Evolutionary conservation across 2,888 invertebrate species (phyloP), one percentile per base, ranked within the genome.

Genomic region (Anoplius nigerrimus): DNA sequence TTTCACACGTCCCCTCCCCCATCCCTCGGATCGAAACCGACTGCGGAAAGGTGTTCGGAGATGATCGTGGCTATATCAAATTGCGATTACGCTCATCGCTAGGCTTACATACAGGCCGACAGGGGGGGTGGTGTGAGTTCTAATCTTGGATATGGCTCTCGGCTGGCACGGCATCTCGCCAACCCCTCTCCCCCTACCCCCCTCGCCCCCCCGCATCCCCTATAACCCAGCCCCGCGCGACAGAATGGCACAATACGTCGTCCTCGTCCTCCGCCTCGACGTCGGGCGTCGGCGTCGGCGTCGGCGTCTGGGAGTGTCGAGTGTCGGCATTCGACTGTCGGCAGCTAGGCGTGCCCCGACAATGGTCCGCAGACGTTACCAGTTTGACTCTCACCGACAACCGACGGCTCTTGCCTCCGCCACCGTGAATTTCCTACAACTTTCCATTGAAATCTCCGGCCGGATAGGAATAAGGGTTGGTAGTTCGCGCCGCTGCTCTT

Each of bases 391-490:
- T 76, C 77, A 75, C 66, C 71, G 75, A 72, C 76, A n/a, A 76
- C 71, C 73, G 73, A 69, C 71, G 76, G 66, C 69, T 78, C 70
- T 75, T 73, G 76, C 76, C 77, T 74, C 73, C 76, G 75, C 75
- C 73, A 76, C 74, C 72, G 78, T 79, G 81, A 83, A 83, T 84
- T 81, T 82, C 81, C 81, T 77, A 80, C 79, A 82, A 82, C 81
- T 82, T 84, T 82, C 83, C 71, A 84, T 83, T 83, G 81, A 83
- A 82, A 76, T 78, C 78, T 83, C 79, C 78, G 75, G 16, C 55
- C 76, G 79, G 80, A 71, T 79, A 78, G 72, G 76, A 75, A 78
- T 77, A 79, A 79, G 74, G 75, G 66, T 52, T 69, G 58, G 71
- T 58, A 62, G 70, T 67, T 66, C 66, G 60, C 51, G 60, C 69